Percentiles rank a stretch among this genome's conserved stretches.
These are phyloP conservation scores for Oncorhynchus tshawytscha DNA, from an alignment of 2,113 vertebrate genomes.

Conservation along the genomic window DNA sequence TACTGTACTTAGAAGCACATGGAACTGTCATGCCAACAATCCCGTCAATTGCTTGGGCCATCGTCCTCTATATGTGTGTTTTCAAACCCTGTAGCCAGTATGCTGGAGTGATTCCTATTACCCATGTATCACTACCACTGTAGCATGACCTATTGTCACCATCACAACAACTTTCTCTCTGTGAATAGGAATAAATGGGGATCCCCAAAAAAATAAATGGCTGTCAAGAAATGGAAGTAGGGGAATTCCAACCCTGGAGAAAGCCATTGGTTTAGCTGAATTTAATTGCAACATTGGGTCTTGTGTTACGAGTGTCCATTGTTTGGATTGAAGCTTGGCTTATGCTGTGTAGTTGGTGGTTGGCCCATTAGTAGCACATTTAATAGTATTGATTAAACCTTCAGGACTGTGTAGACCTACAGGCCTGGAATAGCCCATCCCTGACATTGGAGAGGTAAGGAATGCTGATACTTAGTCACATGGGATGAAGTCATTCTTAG, in stretches of 20 bases:
- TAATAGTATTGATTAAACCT: constrained; percentile 69
- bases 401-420: constrained; percentile 40
- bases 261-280: constrained; percentile 45
- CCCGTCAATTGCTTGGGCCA: constrained; percentile 32
- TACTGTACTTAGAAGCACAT: constrained; percentile 65
- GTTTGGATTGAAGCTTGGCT: constrained; percentile 43
- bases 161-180: constrained; percentile 42
- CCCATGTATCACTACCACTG: constrained; percentile 13
- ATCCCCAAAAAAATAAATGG: constrained; percentile 17
- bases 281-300: constrained; percentile 50
- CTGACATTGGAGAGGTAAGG: neutral
- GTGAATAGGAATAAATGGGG: constrained; percentile 11
- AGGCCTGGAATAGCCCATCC: constrained; percentile 25
- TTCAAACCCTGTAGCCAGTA: constrained; percentile 32
- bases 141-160: constrained; percentile 54
- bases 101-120: constrained; percentile 19
- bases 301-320: constrained; percentile 30
- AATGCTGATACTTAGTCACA: constrained; percentile 40
- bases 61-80: constrained; percentile 32
- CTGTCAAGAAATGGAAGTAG: neutral
- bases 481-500: constrained; percentile 55
- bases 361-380: constrained; percentile 52
- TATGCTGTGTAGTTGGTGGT: constrained; percentile 1
- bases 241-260: constrained; percentile 12
- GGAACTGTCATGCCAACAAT: constrained; percentile 43